A percentile compares a stretch with the other conserved stretches of the same genome.
Conservation (phyloP, 2,113 vertebrate species). For the Lates calcarifer region DNA sequence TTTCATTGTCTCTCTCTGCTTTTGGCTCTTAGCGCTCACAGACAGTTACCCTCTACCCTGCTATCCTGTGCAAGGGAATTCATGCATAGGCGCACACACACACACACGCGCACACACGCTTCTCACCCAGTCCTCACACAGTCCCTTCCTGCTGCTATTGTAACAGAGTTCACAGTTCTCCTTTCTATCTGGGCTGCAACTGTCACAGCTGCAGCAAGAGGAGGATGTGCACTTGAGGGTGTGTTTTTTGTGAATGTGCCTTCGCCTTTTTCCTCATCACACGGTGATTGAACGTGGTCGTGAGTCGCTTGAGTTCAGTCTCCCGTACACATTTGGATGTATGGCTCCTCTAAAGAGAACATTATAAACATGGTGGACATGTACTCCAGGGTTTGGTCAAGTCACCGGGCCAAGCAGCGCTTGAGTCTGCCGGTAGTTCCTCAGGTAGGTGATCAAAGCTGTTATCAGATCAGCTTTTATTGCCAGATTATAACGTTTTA, state of each 20-base stretch:
- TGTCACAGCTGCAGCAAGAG: conserved; percentile 62
- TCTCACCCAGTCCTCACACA: conserved; percentile 43
- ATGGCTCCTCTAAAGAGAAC: conserved; percentile 40
- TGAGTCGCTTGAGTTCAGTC: background rate
- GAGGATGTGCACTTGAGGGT: conserved; percentile 53
- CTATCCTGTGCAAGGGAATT: conserved; percentile 44
- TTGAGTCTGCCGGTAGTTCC: conserved; percentile 55
- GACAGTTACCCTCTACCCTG: conserved; percentile 67
- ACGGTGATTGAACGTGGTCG: background rate
- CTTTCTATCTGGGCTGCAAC: conserved; percentile 75
- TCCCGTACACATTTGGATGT: background rate
- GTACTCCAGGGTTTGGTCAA: conserved; percentile 63
- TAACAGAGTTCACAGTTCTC: conserved; percentile 78
- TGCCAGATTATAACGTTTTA: background rate
- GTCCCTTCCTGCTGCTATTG: conserved; percentile 75
- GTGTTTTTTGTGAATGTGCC: background rate
- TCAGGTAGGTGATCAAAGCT: conserved; percentile 65
- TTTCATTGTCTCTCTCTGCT: conserved; percentile 43
- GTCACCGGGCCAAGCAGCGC: conserved; percentile 49
- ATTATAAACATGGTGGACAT: conserved; percentile 74
- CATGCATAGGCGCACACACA: conserved; percentile 42
- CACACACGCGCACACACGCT: conserved; percentile 32
- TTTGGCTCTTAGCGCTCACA: conserved; percentile 36
- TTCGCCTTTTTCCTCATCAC: background rate
- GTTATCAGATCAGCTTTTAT: background rate